A percentile compares a stretch with the other conserved stretches of the same genome.
Conservation (phyloP, 37 sponge, comb jelly and placozoan species). For the Bolinopsis microptera region DNA sequence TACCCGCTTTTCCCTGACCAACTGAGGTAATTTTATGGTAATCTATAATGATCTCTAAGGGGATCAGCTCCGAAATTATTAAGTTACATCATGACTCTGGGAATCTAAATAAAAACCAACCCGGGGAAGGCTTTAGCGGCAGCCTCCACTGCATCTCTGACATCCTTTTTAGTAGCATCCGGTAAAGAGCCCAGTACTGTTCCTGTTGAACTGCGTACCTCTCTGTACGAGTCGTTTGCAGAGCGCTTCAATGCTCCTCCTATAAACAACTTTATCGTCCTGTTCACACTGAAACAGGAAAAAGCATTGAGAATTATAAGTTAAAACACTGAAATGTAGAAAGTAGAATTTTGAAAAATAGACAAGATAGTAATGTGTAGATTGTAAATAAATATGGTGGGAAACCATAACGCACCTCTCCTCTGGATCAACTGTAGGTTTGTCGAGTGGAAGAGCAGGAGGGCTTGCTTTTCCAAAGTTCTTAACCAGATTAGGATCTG, state of each 20-base stretch:
- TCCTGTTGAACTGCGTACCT: conserved; percentile 73
- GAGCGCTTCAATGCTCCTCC: conserved; percentile 93
- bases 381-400: no score
- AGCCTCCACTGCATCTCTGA: conserved; percentile 96
- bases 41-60: neutral
- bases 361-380: neutral
- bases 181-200: conserved; percentile 84
- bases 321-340: no score
- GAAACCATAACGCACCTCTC: conserved; percentile 13
- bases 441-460: neutral
- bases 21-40: neutral
- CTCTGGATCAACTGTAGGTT: conserved; percentile 13
- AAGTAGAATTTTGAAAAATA: neutral
- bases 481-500: neutral
- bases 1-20: conserved; percentile 74
- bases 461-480: neutral
- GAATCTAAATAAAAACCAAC: conserved; percentile 65
- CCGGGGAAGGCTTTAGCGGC: conserved; percentile 95
- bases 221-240: conserved; percentile 84
- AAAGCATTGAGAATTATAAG: neutral
- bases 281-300: conserved; percentile 78
- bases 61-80: neutral
- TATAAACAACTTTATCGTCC: conserved; percentile 93
- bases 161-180: conserved; percentile 96
- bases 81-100: no score